Conservation (phyloP, 2,888 invertebrate genomes). For the Pinctada fucata region DNA sequence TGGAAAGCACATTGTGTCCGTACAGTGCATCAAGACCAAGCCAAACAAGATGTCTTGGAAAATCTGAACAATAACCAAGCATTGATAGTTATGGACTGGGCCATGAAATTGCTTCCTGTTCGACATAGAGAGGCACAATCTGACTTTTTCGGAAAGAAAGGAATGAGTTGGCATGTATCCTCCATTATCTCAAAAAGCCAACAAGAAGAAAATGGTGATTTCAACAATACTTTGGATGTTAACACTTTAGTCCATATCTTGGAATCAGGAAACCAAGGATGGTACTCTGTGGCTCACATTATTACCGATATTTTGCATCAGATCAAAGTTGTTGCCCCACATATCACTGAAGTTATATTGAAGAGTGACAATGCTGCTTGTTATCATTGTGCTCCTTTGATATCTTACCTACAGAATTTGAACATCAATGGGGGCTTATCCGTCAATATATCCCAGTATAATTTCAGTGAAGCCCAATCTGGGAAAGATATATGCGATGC, state of each 20-base stretch:
- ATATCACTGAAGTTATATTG: conserved; percentile 8
- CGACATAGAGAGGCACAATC: conserved; percentile 5
- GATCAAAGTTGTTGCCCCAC: neutral
- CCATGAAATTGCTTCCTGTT: conserved; percentile 15
- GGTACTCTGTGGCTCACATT: conserved; percentile 25
- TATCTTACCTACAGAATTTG: conserved; percentile 11
- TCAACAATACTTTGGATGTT: neutral
- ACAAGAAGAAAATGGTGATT: neutral
- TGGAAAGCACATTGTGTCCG: conserved; percentile 14
- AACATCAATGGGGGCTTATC: neutral
- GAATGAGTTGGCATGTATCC: conserved; percentile 16
- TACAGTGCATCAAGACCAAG: conserved; percentile 5
- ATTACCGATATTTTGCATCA: conserved; percentile 9
- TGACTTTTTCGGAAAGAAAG: conserved; percentile 21
- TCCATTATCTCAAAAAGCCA: neutral
- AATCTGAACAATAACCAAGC: conserved; percentile 2
- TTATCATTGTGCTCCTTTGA: conserved; percentile 14
- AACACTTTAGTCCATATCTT: conserved; percentile 12
- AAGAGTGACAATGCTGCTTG: conserved; percentile 28
- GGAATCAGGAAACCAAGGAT: conserved; percentile 8
- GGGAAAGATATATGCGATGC: conserved; percentile 24
- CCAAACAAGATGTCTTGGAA: neutral
- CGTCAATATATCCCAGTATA: conserved; percentile 11
- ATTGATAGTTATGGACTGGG: conserved; percentile 15
- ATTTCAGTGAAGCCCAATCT: conserved; percentile 21